Base-by-base conservation (phyloP, 2,888 invertebrate species). In the Tethea ocularis region DNA sequence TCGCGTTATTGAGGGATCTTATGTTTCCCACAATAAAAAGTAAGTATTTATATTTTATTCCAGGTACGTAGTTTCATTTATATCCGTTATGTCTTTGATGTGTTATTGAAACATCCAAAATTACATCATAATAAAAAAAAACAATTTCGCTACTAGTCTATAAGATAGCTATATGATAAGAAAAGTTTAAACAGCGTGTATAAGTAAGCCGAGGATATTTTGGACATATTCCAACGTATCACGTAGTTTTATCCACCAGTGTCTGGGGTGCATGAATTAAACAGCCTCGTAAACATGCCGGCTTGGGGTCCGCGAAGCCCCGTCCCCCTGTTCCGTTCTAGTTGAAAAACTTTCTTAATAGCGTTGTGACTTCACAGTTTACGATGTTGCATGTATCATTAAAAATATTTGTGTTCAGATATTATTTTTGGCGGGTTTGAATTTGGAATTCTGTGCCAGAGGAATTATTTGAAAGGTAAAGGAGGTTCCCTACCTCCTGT, bases 211-310 rank as follows among this genome's bases (percentile, higher is more conserved):
- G 63, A 56, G 56, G 51, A 66, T 67, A 68, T 72, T 71, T 83
- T 82, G 81, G 81, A 80, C 66, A 59, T 62, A 58, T 69, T 81
- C 80, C 81, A 82, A 72, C 64, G 69, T 73, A 73, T 76, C 20
- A 20, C 78, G 72, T 70, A 67, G 71, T 69, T 69, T 68, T 70
- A 68, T 71, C 59, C 59, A 61, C 64, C 63, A 38, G 63, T 64
- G 61, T 62, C 54, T 46, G 62, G 64, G 66, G 65, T 62, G 68
- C 64, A 74, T 70, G 74, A 80, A 77, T 80, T 78, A 79, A 77
- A 77, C 68, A 69, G 71, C 71, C 74, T 68, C 72, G 77, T 78
- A 76, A 78, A 72, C 73, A 76, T 68, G 64, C 69, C 63, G 60
- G 59, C n/a, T 15, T 53, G 60, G 24, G 46, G 46, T 10, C 46